Percentiles rank a stretch among this genome's conserved stretches.
phyloP scores from a whole-genome alignment of 2,888 invertebrate species.

The Ametastegia equiseti region DNA sequence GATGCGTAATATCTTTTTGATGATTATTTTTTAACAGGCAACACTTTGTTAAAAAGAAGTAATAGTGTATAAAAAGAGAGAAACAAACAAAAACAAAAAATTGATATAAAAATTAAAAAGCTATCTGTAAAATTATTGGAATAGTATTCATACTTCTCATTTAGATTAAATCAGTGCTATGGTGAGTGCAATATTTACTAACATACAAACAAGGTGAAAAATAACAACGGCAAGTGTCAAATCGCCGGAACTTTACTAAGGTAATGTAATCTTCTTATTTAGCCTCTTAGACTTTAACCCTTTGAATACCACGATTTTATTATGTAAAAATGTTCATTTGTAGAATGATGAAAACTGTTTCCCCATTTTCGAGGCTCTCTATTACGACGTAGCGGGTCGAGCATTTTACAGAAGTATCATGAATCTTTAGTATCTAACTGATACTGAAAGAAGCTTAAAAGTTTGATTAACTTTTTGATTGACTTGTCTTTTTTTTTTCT shows the following conservation, averaged over 20 bases:
- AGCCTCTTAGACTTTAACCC: slow-evolving; percentile 35
- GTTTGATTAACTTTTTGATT: background rate
- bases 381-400: background rate
- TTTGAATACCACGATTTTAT: slow-evolving; percentile 34
- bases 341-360: background rate
- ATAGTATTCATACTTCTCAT: slow-evolving; percentile 40
- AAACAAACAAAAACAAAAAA: background rate
- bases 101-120: slow-evolving; percentile 30
- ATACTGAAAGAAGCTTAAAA: background rate
- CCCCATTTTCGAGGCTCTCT: background rate
- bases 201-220: slow-evolving; percentile 33
- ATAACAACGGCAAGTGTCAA: background rate
- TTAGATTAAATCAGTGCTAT: slow-evolving; percentile 45
- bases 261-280: slow-evolving; percentile 44
- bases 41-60: background rate
- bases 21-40: background rate
- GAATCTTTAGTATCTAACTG: background rate
- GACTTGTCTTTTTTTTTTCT: background rate
- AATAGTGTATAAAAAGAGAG: slow-evolving; percentile 22
- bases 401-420: background rate
- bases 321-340: background rate
- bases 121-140: slow-evolving; percentile 34
- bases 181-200: slow-evolving; percentile 48
- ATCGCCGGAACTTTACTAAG: slow-evolving; percentile 27
- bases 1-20: slow-evolving; percentile 8